phyloP scores from a whole-genome alignment of 1,140 invertebrate genomes.

The Atta cephalotes region DNA sequence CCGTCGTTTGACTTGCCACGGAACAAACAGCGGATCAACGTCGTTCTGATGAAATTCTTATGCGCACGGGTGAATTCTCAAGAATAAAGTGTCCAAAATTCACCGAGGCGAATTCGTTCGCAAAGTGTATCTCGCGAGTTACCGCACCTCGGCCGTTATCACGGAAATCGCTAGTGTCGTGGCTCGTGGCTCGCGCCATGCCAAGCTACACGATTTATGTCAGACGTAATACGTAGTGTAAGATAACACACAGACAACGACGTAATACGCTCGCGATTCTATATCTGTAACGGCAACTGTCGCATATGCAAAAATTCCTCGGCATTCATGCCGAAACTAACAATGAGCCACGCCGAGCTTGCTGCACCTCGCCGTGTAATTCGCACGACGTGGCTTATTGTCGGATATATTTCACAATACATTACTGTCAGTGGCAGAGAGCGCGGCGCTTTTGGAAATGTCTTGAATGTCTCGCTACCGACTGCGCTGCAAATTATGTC shows the following conservation, averaged over 20 bases:
- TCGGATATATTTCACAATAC: conserved; percentile 61
- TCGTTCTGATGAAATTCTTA: conserved; percentile 35
- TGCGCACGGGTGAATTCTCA: not conserved
- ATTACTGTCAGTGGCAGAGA: conserved; percentile 57
- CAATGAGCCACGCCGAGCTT: conserved; percentile 46
- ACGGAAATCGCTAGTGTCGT: not conserved
- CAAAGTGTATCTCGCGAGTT: not conserved
- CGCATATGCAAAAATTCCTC: conserved; percentile 45
- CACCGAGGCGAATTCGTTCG: not conserved
- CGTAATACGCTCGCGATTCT: not conserved
- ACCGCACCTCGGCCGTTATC: conserved; percentile 24
- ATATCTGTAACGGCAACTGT: conserved; percentile 8
- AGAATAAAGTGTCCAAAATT: not conserved
- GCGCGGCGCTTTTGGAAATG: conserved; percentile 44
- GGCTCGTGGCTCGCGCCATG: not conserved
- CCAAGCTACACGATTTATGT: conserved; percentile 4
- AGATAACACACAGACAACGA: conserved; percentile 29
- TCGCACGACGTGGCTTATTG: conserved; percentile 55
- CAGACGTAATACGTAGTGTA: conserved; percentile 36
- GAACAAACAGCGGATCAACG: not conserved
- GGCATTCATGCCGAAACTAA: conserved; percentile 40
- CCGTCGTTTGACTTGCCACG: conserved; percentile 20
- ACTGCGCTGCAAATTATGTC: conserved; percentile 53
- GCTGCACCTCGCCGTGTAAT: conserved; percentile 34
- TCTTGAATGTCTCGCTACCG: conserved; percentile 55